Percentiles rank a stretch among this genome's conserved stretches.
These are phyloP conservation scores for Rugalucina vietnamica DNA, from an alignment of 2,888 invertebrate species.

Conservation along the genomic window DNA sequence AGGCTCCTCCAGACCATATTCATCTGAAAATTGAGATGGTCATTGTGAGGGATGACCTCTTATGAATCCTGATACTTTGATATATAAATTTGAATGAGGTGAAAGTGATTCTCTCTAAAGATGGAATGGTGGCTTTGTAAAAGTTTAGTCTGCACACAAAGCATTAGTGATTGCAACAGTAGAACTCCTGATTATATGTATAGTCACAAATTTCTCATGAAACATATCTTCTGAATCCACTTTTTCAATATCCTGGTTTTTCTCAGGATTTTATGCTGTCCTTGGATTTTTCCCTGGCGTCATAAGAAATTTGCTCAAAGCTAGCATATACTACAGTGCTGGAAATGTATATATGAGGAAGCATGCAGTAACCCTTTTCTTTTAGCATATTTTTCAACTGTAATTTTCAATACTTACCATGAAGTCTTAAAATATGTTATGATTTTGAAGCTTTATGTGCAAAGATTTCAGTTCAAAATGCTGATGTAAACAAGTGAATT, in stretches of 20 bases:
- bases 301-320: background rate
- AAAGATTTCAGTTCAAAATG: too few species aligned
- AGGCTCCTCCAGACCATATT: background rate
- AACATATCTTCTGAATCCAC: background rate
- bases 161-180: background rate
- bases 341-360: background rate
- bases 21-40: background rate
- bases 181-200: background rate
- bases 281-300: background rate
- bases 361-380: background rate
- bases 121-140: background rate
- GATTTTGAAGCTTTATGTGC: too few species aligned
- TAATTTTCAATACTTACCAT: background rate
- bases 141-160: background rate
- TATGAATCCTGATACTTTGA: background rate
- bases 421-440: background rate
- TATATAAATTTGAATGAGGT: too few species aligned
- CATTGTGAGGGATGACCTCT: background rate
- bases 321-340: background rate
- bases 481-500: too few species aligned
- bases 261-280: background rate
- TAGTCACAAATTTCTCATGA: background rate
- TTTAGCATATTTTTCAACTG: background rate
- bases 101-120: background rate
- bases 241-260: background rate